Percentiles rank a stretch among this genome's conserved stretches.
These are phyloP conservation scores for Bathybates hornii DNA, from an alignment of 2,113 vertebrate genomes.

Conservation along the genomic window DNA sequence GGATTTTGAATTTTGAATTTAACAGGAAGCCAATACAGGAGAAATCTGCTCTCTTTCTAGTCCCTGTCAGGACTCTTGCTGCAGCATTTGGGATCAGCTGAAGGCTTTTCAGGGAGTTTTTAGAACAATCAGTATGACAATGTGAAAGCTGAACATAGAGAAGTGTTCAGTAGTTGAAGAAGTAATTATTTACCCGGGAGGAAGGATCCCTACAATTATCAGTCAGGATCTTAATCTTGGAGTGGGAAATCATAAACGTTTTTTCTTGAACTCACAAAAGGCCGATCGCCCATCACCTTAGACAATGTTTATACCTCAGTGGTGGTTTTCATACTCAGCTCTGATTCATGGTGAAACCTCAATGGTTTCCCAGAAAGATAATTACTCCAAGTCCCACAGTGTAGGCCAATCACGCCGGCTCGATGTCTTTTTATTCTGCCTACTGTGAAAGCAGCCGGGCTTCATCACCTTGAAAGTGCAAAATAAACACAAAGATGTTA, in stretches of 20 bases:
- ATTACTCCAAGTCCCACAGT: slow-evolving; percentile 50
- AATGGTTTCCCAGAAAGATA: slow-evolving; percentile 59
- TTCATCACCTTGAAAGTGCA: not conserved
- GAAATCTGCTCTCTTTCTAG: not conserved
- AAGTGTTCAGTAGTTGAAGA: not conserved
- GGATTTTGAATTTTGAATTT: fast-evolving
- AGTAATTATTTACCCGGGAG: not conserved
- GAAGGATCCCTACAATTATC: not conserved
- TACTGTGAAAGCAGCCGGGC: slow-evolving; percentile 7
- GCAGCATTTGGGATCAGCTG: fast-evolving
- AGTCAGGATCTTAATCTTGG: not conserved
- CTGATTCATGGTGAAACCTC: slow-evolving; percentile 29
- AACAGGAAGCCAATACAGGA: not conserved
- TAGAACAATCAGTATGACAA: fast-evolving
- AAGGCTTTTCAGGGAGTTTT: not conserved
- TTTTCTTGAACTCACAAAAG: not conserved
- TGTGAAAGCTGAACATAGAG: not conserved
- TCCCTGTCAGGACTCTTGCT: not conserved
- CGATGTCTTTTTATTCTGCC: not conserved
- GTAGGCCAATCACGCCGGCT: not conserved
- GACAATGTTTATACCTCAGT: not conserved
- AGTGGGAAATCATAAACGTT: not conserved
- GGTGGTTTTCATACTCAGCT: not conserved
- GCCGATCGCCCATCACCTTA: not conserved
- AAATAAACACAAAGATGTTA: not conserved